Evolutionary conservation across 1,140 invertebrate species (phyloP), one percentile per base, ranked within the genome.

Genomic region (Aleiodes sp.): DNA sequence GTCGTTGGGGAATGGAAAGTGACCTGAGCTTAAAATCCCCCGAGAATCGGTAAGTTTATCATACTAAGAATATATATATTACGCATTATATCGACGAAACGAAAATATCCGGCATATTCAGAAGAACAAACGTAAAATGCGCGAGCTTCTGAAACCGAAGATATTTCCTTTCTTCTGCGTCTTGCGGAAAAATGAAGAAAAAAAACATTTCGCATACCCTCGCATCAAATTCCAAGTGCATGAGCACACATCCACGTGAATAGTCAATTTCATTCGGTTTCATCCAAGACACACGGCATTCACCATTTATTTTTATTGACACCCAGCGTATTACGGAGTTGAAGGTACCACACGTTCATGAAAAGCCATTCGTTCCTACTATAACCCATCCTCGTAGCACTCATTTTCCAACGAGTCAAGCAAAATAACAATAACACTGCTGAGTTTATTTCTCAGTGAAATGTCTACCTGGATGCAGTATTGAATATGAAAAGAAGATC

Each of bases 251-350:
- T 19, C n/a, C n/a, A n/a, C n/a, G 41, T 46, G 41, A 46, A n/a
- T 19, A 14, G 41, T 19, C 41, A 46, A 46, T 46, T 46, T 46
- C 41, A 46, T 19, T 46, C 41, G n/a, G n/a, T n/a, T n/a, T n/a
- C n/a, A n/a, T n/a, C n/a, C n/a, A n/a, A n/a, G n/a, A n/a, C n/a
- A n/a, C n/a, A n/a, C 41, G 41, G 41, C 14, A 8, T 46, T 16
- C 41, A 46, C 41, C 41, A 46, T 46, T 46, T 46, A 46, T 46
- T 46, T 46, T 46, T 46, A 46, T 46, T 19, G 41, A 46, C 41
- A 46, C 41, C n/a, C n/a, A n/a, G n/a, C 41, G n/a, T 19, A 16
- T 19, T 46, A 16, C 16, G 1, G 12, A 14, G 16, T n/a, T 1
- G 41, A 46, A 46, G 2, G 41, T 14, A 8, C 41, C 41, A 46